Evolutionary conservation across 2,113 vertebrate genomes (phyloP), one percentile per base, ranked within the genome.

Genomic region (Pleuronectes platessa): DNA sequence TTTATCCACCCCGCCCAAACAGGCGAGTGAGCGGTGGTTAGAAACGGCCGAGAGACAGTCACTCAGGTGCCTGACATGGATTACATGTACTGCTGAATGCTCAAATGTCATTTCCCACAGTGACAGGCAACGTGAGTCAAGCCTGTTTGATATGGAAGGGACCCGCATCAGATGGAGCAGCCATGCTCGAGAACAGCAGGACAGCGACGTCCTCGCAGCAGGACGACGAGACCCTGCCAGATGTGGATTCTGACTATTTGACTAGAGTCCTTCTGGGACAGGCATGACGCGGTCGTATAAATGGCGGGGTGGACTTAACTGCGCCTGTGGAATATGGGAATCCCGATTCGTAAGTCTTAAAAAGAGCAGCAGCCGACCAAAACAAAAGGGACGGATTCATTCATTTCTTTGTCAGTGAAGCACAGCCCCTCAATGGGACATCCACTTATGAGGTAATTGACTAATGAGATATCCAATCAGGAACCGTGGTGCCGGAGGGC

Each of bases 381-480:
- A 31, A 75, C 60, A 78, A 66, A 51, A 81, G 23, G 61, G 72
- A 78, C 2, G 11, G 49, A 80, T 74, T 82, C 77, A 68, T 86
- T 74, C 74, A 55, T 67, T 81, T 74, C 11, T 59, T 68, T 70
- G 54, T 61, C 61, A 53, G 69, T 8, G 24, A 61, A 68, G 78
- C 74, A 51, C 23, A 42, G 70, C 62, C 71, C 61, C 76, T 65
- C 75, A 68, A 81, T n/a, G 66, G 82, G 78, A 76, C 71, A 81
- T 51, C 42, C 49, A 64, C 70, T 81, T 84, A 91, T 84, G 83
- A 90, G 88, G 67, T 89, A 92, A 89, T 81, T 82, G 88, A 87
- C 80, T 88, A 83, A 89, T 21, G 56, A 86, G 82, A 78, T 89
- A 90, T 87, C 87, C 89, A 90, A 90, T 91, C 86, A 91, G 82